Percentiles rank a stretch among this genome's conserved stretches.
These are phyloP conservation scores for Plutomurus gul DNA, from an alignment of 1,140 invertebrate species.

Conservation along the genomic window DNA sequence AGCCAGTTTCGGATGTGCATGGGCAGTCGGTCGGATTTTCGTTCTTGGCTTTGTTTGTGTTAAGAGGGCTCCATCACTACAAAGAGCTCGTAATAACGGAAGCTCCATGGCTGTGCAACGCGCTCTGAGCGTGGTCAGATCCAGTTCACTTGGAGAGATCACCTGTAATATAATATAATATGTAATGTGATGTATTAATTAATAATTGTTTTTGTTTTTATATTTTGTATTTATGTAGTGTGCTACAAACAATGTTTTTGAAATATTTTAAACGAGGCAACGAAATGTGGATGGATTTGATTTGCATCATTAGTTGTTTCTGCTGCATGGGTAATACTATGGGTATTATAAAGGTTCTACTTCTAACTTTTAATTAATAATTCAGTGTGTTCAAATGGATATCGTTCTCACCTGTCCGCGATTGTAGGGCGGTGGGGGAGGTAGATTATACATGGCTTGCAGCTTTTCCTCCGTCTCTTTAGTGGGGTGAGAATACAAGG, in stretches of 20 bases:
- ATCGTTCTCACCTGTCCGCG: background rate
- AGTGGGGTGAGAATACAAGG: constrained; percentile 47
- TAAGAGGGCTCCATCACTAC: constrained; percentile 43
- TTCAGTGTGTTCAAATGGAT: background rate
- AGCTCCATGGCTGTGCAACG: constrained; percentile 50
- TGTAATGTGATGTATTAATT: too few relatives aligned
- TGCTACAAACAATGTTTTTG: too few relatives aligned
- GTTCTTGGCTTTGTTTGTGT: constrained; percentile 31
- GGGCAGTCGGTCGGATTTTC: constrained; percentile 48
- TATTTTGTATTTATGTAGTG: too few relatives aligned
- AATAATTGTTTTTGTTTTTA: too few relatives aligned
- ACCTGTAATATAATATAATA: background rate
- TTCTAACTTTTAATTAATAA: too few relatives aligned
- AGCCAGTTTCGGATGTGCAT: constrained; percentile 47
- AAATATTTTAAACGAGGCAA: too few relatives aligned
- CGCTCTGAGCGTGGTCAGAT: constrained; percentile 43
- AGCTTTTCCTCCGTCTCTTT: constrained; percentile 45
- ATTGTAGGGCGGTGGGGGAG: constrained; percentile 51
- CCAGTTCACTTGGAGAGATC: constrained; percentile 49
- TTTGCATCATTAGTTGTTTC: too few relatives aligned
- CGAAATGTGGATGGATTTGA: too few relatives aligned
- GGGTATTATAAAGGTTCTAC: too few relatives aligned
- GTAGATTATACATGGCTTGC: constrained; percentile 51
- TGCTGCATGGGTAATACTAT: background rate
- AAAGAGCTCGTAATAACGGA: constrained; percentile 49